Percentiles rank a stretch among this genome's conserved stretches.
These are phyloP conservation scores for Phengaris arion DNA, from an alignment of 2,888 invertebrate species.

Conservation along the genomic window DNA sequence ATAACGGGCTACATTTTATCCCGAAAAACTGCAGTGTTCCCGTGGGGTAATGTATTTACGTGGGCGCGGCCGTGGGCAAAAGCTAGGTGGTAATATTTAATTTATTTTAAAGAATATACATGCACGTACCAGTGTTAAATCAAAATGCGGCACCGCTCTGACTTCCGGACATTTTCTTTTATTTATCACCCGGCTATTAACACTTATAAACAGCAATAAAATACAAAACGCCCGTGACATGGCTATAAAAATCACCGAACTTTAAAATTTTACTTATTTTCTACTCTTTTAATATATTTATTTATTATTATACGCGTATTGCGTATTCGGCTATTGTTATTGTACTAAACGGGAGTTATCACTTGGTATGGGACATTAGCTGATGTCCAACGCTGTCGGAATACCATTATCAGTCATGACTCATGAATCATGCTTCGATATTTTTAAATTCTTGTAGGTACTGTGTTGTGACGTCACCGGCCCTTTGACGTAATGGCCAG, in stretches of 20 bases:
- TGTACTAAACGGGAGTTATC: constrained; percentile 72
- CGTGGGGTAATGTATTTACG: no score
- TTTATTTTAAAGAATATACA: neutral
- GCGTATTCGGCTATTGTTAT: constrained; percentile 54
- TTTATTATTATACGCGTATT: constrained; percentile 49
- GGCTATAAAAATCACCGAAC: constrained; percentile 16
- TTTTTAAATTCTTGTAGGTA: constrained; percentile 29
- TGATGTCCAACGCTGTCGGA: constrained; percentile 63
- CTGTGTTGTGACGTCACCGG: constrained; percentile 1
- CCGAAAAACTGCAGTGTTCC: no score
- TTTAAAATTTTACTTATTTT: neutral
- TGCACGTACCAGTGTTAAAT: constrained; percentile 82
- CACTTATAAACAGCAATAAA: constrained; percentile 46
- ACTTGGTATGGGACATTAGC: constrained; percentile 66
- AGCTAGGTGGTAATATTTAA: no score
- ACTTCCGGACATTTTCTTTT: constrained; percentile 88
- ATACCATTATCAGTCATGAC: constrained; percentile 69
- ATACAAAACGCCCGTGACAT: constrained; percentile 33
- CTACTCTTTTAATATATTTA: constrained; percentile 18
- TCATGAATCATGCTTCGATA: constrained; percentile 49
- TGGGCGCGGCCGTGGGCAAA: no score
- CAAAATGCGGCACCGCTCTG: constrained; percentile 88
- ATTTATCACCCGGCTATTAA: constrained; percentile 68
- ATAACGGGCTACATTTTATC: no score
- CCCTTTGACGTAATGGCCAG: neutral